These are phyloP conservation scores for Hassar affinis DNA, from an alignment of 2,113 vertebrate species.

Conservation along the genomic window DNA sequence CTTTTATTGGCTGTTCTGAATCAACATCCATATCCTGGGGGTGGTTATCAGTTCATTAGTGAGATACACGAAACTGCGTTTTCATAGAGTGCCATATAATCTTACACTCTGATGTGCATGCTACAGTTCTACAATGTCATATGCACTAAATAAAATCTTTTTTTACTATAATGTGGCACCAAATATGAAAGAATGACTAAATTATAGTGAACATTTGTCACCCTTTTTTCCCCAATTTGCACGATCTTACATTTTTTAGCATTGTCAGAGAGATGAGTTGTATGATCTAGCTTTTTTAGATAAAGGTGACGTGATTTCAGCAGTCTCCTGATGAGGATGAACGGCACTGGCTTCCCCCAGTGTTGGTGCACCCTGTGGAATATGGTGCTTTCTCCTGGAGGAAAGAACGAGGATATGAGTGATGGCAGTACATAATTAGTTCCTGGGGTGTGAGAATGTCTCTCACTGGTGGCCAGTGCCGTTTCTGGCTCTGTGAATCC, in stretches of 20 bases:
- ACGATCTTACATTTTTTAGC: neutral
- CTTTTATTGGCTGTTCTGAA: slow-evolving; percentile 54
- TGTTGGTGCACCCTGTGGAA: slow-evolving; percentile 36
- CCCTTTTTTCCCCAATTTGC: neutral
- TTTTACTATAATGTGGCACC: neutral
- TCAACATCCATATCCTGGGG: slow-evolving; percentile 58
- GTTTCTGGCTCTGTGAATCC: slow-evolving; percentile 54
- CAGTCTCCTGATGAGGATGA: slow-evolving; percentile 1
- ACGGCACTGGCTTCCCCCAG: neutral
- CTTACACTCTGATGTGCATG: no score
- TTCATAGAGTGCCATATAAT: neutral
- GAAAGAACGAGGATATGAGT: slow-evolving; percentile 60
- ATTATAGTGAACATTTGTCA: neutral
- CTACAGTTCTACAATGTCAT: neutral
- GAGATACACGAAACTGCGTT: slow-evolving; percentile 15
- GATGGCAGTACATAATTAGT: slow-evolving; percentile 70
- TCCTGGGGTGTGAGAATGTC: slow-evolving; percentile 66
- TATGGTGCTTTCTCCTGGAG: slow-evolving; percentile 53
- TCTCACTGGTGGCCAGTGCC: slow-evolving; percentile 55
- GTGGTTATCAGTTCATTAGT: slow-evolving; percentile 47
- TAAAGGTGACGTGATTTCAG: neutral
- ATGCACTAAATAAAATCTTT: no score
- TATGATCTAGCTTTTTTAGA: neutral
- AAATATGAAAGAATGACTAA: neutral
- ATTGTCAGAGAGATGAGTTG: neutral